phyloP scores from a whole-genome alignment of 2,888 invertebrate genomes.

The Cephus pulcher region DNA sequence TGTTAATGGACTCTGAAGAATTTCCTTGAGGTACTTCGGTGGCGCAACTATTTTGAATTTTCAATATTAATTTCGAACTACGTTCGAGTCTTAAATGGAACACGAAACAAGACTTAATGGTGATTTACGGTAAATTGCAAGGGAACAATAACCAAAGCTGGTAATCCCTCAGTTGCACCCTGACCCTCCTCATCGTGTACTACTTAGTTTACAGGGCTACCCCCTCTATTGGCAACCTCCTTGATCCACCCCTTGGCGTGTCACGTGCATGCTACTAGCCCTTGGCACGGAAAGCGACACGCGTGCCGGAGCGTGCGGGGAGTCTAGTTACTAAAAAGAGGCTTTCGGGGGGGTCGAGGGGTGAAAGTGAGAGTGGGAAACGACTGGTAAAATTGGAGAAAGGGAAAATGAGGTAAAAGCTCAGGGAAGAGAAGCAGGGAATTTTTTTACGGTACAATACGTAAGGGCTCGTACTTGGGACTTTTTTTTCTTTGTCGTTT shows the following conservation, averaged over 20 bases:
- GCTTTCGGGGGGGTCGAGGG: conserved; percentile 28
- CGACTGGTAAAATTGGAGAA: conserved; percentile 7
- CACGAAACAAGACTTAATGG: conserved; percentile 41
- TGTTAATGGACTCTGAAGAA: too few species aligned
- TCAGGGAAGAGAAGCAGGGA: not conserved
- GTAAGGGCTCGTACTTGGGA: not conserved
- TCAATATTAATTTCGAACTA: too few species aligned
- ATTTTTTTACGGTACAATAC: too few species aligned
- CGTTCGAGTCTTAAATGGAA: too few species aligned
- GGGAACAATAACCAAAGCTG: conserved; percentile 57
- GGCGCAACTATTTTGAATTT: too few species aligned
- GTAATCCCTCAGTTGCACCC: conserved; percentile 48
- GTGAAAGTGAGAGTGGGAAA: conserved; percentile 9
- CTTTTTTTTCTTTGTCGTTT: not conserved
- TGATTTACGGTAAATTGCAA: conserved; percentile 59
- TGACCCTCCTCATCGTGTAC: conserved; percentile 20
- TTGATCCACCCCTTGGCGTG: conserved; percentile 41
- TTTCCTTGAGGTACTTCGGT: too few species aligned
- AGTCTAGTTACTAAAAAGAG: conserved; percentile 46
- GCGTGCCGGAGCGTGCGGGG: conserved; percentile 43
- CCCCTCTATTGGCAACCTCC: conserved; percentile 14
- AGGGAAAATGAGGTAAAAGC: not conserved
- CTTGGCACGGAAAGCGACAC: conserved; percentile 30
- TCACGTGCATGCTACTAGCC: conserved; percentile 53
- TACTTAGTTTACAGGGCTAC: conserved; percentile 46